These are phyloP conservation scores for Gasterosteus nipponicus DNA, from an alignment of 2,113 vertebrate species.

Conservation along the genomic window DNA sequence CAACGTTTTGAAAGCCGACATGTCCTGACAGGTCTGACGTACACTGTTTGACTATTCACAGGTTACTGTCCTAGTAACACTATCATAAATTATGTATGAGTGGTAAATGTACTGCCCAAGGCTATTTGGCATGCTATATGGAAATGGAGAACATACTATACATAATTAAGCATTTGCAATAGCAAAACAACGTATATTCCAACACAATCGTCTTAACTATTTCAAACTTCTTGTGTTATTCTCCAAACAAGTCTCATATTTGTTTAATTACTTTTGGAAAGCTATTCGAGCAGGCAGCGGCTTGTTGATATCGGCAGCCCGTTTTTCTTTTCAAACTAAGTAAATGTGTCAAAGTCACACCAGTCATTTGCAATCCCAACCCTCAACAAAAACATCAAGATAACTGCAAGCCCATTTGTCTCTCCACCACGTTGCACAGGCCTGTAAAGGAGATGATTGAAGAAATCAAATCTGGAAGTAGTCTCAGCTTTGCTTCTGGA, in stretches of 20 bases:
- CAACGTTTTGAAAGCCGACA: constrained; percentile 12
- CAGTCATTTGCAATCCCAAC: not conserved
- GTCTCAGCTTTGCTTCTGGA: constrained; percentile 74
- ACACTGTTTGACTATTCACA: constrained; percentile 40
- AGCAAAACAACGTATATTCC: not conserved
- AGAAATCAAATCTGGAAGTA: constrained; percentile 75
- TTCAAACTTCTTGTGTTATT: not conserved
- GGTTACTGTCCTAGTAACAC: constrained; percentile 23
- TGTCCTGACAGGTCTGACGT: constrained; percentile 54
- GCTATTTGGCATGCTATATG: constrained; percentile 12
- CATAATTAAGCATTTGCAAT: not conserved
- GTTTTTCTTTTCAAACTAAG: not conserved
- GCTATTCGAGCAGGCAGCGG: constrained; percentile 40
- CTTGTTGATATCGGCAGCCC: constrained; percentile 26
- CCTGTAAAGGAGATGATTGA: constrained; percentile 71
- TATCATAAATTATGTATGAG: not conserved
- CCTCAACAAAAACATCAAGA: constrained; percentile 13
- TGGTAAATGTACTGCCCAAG: constrained; percentile 37
- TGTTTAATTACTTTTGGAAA: constrained; percentile 3
- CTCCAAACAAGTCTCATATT: not conserved
- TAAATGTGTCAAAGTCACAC: not conserved
- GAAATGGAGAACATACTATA: not conserved
- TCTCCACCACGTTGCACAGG: constrained; percentile 53
- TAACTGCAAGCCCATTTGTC: not conserved
- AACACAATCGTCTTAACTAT: not conserved